Conservation (phyloP, 2,888 invertebrate genomes). For the Agrenia bidenticulata region DNA sequence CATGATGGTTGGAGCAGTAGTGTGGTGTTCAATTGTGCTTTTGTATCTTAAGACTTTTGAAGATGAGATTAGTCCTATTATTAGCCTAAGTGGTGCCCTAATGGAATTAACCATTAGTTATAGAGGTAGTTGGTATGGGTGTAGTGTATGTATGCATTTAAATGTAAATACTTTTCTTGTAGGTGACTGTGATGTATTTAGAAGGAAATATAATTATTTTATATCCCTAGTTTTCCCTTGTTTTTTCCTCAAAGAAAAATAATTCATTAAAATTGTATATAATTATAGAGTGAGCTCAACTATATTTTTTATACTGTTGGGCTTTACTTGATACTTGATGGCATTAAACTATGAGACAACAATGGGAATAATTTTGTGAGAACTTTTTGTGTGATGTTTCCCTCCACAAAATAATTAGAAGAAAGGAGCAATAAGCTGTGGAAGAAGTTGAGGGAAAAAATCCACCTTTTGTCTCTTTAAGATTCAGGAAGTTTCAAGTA, state of each 20-base stretch:
- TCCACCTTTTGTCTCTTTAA: conserved; percentile 13
- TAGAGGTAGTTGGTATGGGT: no score
- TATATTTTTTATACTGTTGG: no score
- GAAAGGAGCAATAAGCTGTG: not conserved
- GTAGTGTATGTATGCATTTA: not conserved
- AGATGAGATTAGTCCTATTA: conserved; percentile 7
- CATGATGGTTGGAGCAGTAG: not conserved
- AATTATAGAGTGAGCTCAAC: no score
- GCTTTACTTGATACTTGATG: no score
- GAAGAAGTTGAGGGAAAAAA: not conserved
- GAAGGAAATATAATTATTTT: not conserved
- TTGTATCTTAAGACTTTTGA: not conserved
- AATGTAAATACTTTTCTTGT: not conserved
- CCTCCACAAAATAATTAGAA: not conserved
- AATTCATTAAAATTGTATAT: no score
- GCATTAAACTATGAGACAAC: not conserved
- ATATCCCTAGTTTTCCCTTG: not conserved
- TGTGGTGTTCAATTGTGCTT: no score
- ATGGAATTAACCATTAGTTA: conserved; percentile 5
- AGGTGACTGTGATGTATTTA: not conserved
- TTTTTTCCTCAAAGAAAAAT: not conserved
- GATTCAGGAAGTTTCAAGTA: no score
- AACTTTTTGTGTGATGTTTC: not conserved
- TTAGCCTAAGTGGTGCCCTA: conserved; percentile 11
- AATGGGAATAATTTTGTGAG: conserved; percentile 1